Evolutionary conservation across 2,888 invertebrate species (phyloP), one percentile per base, ranked within the genome.

Genomic region (Yponomeuta malinellus): DNA sequence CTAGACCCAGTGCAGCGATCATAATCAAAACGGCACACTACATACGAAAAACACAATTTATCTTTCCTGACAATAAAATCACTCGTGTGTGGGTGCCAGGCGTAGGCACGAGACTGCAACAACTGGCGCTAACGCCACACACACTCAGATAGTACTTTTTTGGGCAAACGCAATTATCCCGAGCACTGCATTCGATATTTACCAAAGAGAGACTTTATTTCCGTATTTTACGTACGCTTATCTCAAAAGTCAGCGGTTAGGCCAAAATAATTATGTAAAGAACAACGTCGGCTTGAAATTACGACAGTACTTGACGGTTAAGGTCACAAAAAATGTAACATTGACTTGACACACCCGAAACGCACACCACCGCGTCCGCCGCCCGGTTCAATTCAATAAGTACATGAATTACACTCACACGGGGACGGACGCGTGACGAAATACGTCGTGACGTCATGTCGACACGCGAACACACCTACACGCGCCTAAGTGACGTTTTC

Each of bases 321-420:
- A 91, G 91, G 91, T 91, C 91, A 91, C 88, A 89, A 90, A 90
- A 23, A 91, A 89, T 90, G 88, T 90, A 90, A 87, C 90, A 88
- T 89, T 88, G 89, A 83, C 83, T 82, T 83, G 86, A 85, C 83
- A 83, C 81, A 80, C 72, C 70, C 72, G 72, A 71, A 66, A 72
- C 82, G 80, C 85, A 85, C 85, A 76, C 71, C n/a, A n/a, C n/a
- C n/a, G n/a, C n/a, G n/a, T n/a, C n/a, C 72, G 72, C 71, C 73
- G 65, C 29, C 23, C 31, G 65, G 59, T 68, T 65, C 63, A 52
- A 64, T 63, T 70, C 48, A 52, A 23, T 66, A 52, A 66, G 66
- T 66, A 69, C 67, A n/a, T 68, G 70, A 68, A 71, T 63, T 63
- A 33, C 81, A 81, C 81, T 73, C 75, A 71, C 73, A 72, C 73